These are phyloP conservation scores for Agriopis aurantiaria DNA, from an alignment of 2,888 invertebrate species.

Conservation along the genomic window DNA sequence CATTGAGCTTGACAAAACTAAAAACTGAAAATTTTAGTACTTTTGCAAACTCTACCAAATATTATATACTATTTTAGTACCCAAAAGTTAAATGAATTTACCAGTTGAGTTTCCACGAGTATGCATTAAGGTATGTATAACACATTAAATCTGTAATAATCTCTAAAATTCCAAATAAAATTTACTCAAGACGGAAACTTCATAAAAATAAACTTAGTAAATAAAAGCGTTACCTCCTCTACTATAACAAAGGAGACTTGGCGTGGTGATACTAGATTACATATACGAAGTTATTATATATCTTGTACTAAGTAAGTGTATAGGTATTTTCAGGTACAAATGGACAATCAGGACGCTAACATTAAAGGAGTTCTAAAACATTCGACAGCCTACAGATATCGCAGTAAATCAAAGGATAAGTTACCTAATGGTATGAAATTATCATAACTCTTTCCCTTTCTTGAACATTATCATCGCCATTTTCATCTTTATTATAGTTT, in stretches of 20 bases:
- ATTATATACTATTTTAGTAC: background rate
- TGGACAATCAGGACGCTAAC: constrained; percentile 44
- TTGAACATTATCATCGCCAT: constrained; percentile 19
- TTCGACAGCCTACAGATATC: constrained; percentile 26
- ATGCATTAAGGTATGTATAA: constrained; percentile 8
- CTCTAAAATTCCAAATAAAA: background rate
- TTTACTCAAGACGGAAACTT: background rate
- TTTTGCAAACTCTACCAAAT: background rate
- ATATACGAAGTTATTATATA: background rate
- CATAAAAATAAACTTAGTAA: background rate
- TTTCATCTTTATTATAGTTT: constrained; percentile 26
- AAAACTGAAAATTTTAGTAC: background rate
- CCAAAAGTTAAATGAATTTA: background rate
- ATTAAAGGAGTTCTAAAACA: constrained; percentile 34
- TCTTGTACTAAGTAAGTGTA: constrained; percentile 22
- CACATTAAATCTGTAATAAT: background rate
- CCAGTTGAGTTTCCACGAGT: background rate
- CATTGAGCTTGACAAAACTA: background rate
- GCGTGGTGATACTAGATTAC: background rate
- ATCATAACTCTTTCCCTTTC: constrained; percentile 17
- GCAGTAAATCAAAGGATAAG: constrained; percentile 48
- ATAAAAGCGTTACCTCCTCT: background rate
- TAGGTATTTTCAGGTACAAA: constrained; percentile 20
- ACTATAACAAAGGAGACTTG: constrained; percentile 3
- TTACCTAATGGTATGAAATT: constrained; percentile 43